Evolutionary conservation across 2,888 invertebrate genomes (phyloP), one percentile per base, ranked within the genome.

Genomic region (Patella depressa): DNA sequence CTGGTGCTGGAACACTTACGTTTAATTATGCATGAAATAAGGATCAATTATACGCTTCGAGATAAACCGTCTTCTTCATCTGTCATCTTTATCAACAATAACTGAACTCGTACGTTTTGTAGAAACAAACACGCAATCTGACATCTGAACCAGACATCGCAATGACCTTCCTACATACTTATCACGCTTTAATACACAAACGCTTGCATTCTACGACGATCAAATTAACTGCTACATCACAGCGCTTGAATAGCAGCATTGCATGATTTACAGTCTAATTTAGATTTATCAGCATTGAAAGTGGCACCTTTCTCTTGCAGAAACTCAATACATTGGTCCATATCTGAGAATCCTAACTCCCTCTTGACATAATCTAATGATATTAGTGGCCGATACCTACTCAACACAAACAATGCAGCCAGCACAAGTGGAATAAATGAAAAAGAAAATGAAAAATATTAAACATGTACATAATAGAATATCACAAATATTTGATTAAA

Each of bases 351-450:
- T 91, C 96, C 96, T 94, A 98, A 94, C 93, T 96, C 95, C 93
- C 95, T 94, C 92, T 94, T 93, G 93, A 98, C 94, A 94, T 95
- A 96, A 92, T 95, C 95, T 93, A 97, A 94, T 89, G 96, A 95
- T 93, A 98, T 94, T 93, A 94, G 94, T 93, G 96, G 98, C 91
- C 98, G 97, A 94, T 96, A 98, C 94, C 98, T 97, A 95, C 78
- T 78, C 76, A 79, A 77, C 83, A 81, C 79, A 81, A 79, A 77
- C 82, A 81, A 79, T 80, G 78, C 79, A 79, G 85, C 83, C 84
- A 86, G 84, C 86, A 84, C 85, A 84, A 85, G 85, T 83, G 84
- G 59, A 84, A 57, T 80, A 53, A 74, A 55, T 73, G n/a, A 73
- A 59, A 77, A 76, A 76, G 81, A 80, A 80, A 79, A 59, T 71